Evolutionary conservation across 2,113 vertebrate species (phyloP), one percentile per base, ranked within the genome.

Genomic region (Colossoma macropomum): DNA sequence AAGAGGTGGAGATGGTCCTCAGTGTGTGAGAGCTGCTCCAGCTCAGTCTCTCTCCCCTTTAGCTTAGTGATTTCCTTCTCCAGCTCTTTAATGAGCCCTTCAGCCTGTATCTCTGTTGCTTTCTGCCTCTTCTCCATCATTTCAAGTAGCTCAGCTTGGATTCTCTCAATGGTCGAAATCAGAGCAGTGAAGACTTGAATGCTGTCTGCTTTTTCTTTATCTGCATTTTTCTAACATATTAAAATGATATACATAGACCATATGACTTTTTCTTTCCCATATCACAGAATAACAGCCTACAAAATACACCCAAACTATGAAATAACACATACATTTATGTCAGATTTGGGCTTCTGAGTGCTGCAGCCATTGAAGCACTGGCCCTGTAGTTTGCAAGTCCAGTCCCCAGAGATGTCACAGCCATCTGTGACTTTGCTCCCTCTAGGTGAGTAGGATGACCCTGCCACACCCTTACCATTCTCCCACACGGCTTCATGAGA

Each of bases 1-100:
- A 85, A 66, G 25, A 89, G 32, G 23, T 79, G 59, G n/a, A 87
- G 8, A n/a, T 85, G 74, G 78, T 89, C 86, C 6, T 87, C 80
- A 50, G 50, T 75, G 13, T 76, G 28, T 30, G 52, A 85, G 74
- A 87, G 77, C 30, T 81, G 25, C 59, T 87, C 80, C 77, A 87
- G 83, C 50, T 86, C 70, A 41, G 19, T 21, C 48, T 82, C 7
- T 77, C 76, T 82, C 19, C 8, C 72, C 48, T 66, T 56, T 17
- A 86, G 76, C 10, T 84, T 75, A 16, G 52, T 7, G 28, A 87
- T 87, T 71, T 88, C 83, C 23, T 52, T 4, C 48, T 85, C 69
- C 60, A 86, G 48, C 65, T 59, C 72, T 59, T 82, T 65, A 48
- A 82, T 71, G 1, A 86, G 19, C 7, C 21, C 74, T 69, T 82